A percentile compares a stretch with the other conserved stretches of the same genome.
These are phyloP conservation scores for Scomber scombrus DNA, from an alignment of 2,113 vertebrate species.

Conservation along the genomic window DNA sequence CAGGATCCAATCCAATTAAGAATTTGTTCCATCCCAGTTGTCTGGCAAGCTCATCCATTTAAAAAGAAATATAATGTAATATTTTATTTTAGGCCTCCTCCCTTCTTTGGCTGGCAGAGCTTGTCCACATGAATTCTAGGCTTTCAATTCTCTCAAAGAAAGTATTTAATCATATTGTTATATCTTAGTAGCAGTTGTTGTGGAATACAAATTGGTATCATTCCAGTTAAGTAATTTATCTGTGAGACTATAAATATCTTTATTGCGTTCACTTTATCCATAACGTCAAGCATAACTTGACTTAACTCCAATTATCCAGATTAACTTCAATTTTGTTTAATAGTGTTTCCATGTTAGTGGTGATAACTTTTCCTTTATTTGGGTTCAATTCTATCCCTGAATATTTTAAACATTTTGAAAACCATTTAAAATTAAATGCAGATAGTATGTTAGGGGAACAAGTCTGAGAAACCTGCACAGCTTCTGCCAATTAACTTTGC, in stretches of 20 bases:
- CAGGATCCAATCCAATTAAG: background rate
- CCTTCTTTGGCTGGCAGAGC: background rate
- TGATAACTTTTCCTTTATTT: too few species aligned
- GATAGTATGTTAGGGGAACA: too few species aligned
- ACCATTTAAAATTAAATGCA: too few species aligned
- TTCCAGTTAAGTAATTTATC: conserved; percentile 2
- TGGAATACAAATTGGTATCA: background rate
- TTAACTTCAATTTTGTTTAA: background rate
- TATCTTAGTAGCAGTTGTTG: background rate
- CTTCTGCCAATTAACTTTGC: too few species aligned
- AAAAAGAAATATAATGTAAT: background rate
- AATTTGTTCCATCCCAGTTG: background rate
- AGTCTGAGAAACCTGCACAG: too few species aligned
- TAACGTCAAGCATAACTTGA: background rate
- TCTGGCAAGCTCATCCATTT: background rate
- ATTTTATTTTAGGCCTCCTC: background rate
- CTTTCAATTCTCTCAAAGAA: background rate
- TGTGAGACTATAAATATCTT: conserved; percentile 7
- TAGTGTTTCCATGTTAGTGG: background rate
- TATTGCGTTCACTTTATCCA: background rate
- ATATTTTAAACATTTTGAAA: too few species aligned
- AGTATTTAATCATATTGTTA: conserved; percentile 5
- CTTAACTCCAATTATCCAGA: conserved; percentile 9
- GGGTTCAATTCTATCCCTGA: too few species aligned
- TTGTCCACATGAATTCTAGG: background rate